Conservation (phyloP, 2,797 vertebrate genomes). For the Crocodylus rhombifer region DNA sequence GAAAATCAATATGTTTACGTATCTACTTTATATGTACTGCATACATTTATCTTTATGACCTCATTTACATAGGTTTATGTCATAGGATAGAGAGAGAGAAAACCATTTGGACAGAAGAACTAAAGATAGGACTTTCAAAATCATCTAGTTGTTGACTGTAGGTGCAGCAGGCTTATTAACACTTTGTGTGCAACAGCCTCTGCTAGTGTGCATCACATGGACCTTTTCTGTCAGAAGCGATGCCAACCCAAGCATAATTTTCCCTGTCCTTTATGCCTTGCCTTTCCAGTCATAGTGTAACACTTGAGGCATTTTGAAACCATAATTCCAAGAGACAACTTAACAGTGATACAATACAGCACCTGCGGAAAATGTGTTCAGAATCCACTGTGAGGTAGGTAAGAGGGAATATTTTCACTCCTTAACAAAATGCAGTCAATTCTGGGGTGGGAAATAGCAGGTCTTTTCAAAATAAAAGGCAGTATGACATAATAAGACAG, state of each 20-base stretch:
- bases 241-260: background rate
- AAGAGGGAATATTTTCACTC: background rate
- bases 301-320: background rate
- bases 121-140: background rate
- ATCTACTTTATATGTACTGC: background rate
- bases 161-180: background rate
- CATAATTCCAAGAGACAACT: background rate
- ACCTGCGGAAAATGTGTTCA: background rate
- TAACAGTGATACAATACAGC: accelerated
- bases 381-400: background rate
- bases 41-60: background rate
- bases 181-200: background rate
- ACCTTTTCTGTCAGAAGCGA: background rate
- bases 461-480: background rate
- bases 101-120: background rate
- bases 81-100: background rate
- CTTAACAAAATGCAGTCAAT: background rate
- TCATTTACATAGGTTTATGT: background rate
- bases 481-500: background rate
- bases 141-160: background rate
- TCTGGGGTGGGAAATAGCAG: background rate
- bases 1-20: background rate
- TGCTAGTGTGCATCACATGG: background rate
- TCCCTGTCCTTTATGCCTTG: background rate
- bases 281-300: accelerated